Conservation (phyloP, 2,888 invertebrate species). For the Plebejus melissa region DNA sequence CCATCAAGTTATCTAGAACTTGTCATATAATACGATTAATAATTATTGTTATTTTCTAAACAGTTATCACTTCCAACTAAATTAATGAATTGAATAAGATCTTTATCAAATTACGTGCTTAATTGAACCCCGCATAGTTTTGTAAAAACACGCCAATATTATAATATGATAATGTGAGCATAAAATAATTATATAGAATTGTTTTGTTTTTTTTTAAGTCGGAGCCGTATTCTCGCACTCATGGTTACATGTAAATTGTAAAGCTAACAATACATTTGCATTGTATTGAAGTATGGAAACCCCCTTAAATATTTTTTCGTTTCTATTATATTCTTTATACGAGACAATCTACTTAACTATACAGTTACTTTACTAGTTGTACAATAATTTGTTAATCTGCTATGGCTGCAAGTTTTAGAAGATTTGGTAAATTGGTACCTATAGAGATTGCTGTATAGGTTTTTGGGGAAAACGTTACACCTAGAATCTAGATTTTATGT, state of each 20-base stretch:
- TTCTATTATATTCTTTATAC: too few species aligned
- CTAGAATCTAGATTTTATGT: too few species aligned
- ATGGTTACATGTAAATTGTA: neutral
- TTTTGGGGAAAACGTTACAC: too few species aligned
- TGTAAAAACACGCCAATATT: slow-evolving; percentile 23
- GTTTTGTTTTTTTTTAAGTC: slow-evolving; percentile 15
- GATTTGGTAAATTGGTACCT: too few species aligned
- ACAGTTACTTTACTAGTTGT: too few species aligned
- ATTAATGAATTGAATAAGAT: slow-evolving; percentile 25
- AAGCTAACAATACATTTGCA: too few species aligned
- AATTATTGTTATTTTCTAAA: slow-evolving; percentile 17
- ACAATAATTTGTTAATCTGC: too few species aligned
- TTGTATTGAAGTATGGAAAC: too few species aligned
- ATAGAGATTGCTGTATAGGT: too few species aligned
- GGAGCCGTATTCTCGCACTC: neutral
- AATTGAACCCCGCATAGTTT: neutral
- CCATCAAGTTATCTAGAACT: neutral
- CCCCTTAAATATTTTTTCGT: too few species aligned
- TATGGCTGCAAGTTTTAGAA: too few species aligned
- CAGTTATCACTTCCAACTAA: slow-evolving; percentile 24
- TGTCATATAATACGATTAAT: neutral
- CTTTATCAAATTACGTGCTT: slow-evolving; percentile 7
- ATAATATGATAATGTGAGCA: slow-evolving; percentile 18
- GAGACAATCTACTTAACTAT: too few species aligned
- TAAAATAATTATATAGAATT: slow-evolving; percentile 24